Evolutionary conservation across 2,888 invertebrate species (phyloP), one percentile per base, ranked within the genome.

Genomic region (Idaea aversata): DNA sequence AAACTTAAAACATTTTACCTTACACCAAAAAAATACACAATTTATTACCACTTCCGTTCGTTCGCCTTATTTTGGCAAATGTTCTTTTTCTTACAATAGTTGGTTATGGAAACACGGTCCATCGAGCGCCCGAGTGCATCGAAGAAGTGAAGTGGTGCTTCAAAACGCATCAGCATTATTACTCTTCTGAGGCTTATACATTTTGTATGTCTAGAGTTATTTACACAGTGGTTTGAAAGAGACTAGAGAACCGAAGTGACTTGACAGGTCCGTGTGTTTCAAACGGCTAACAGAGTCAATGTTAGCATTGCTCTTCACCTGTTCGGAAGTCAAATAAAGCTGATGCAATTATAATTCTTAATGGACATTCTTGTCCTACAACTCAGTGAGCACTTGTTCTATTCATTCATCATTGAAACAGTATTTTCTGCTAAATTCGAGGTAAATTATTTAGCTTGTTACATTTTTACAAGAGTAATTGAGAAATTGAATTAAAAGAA

Each of bases 141-240:
- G 75, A 70, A 63, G 76, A 69, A 74, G 69, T 73, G 70, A 75
- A 85, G 82, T 79, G 85, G 82, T 81, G 72, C 85, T 86, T 79
- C 77, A 82, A 86, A 87, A 87, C 80, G 80, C 86, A 87, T 84
- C n/a, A n/a, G n/a, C n/a, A n/a, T n/a, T 81, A 78, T 79, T 77
- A 75, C 83, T 74, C 72, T 78, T 78, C 81, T 82, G 82, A 79
- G 82, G 80, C 84, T 80, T 77, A 77, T 78, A 77, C 78, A 80
- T 78, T 79, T 76, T 77, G 74, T 78, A 76, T 67, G 66, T 69
- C 70, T 70, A 68, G 68, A 73, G 67, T 75, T 80, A 77, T 81
- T 81, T 77, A 76, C 73, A 73, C 73, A 73, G 67, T 70, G 66
- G 76, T 66, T 66, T 68, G 75, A 76, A 59, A 76, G 77, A 71